A percentile compares a stretch with the other conserved stretches of the same genome.
Conservation (phyloP, 2,113 vertebrate species). For the Archilochus colubris region DNA sequence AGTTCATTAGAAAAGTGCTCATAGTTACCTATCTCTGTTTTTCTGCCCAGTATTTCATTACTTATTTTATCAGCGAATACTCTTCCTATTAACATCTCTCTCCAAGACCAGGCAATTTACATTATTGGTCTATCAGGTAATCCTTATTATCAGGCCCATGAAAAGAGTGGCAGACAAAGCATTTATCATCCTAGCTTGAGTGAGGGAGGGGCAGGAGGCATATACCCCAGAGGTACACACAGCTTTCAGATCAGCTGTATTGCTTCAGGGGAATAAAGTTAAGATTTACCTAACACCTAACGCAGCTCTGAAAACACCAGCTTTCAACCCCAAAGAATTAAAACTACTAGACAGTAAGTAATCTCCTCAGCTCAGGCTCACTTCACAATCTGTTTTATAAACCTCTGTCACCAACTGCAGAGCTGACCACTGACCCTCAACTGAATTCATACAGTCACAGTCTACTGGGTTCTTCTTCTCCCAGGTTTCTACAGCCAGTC, state of each 20-base stretch:
- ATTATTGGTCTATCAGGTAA: not conserved
- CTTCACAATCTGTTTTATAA: not conserved
- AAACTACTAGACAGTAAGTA: not conserved
- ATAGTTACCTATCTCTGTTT: not conserved
- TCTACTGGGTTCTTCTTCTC: not conserved
- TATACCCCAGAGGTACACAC: fast-evolving
- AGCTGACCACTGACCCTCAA: not conserved
- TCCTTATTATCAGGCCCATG: not conserved
- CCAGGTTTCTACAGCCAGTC: not conserved
- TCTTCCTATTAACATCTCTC: not conserved
- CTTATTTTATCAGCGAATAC: not conserved
- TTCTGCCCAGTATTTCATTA: not conserved
- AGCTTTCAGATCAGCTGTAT: not conserved
- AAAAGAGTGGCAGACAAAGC: not conserved
- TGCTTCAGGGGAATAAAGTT: not conserved
- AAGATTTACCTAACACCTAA: not conserved
- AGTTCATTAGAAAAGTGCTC: not conserved
- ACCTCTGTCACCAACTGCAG: not conserved
- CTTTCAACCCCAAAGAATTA: not conserved
- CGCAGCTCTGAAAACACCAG: not conserved
- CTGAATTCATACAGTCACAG: not conserved
- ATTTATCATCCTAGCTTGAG: not conserved
- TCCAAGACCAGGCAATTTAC: not conserved
- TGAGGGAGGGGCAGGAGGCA: fast-evolving
- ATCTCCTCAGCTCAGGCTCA: not conserved